phyloP scores from a whole-genome alignment of 2,888 invertebrate genomes.

The Phaonia tiefii region DNA sequence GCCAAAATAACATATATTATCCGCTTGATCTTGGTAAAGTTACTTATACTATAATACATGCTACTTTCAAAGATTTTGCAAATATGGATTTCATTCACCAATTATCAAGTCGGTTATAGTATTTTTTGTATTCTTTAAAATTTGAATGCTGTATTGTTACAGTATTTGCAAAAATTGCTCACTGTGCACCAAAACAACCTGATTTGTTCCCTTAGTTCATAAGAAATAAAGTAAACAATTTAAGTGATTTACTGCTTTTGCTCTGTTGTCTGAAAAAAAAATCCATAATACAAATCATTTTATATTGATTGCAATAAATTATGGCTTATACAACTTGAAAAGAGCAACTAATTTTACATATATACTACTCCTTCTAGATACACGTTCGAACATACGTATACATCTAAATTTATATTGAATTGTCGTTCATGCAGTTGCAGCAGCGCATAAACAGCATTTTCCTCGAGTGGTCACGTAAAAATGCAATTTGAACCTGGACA shows the following conservation, averaged over 20 bases:
- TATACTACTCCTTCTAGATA: neutral
- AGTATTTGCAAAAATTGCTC: no score
- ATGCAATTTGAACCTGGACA: constrained; percentile 60
- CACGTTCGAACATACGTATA: neutral
- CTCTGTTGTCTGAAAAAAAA: constrained; percentile 21
- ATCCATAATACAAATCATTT: constrained; percentile 46
- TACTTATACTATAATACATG: no score
- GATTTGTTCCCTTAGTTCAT: no score
- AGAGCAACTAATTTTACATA: neutral
- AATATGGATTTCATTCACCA: no score
- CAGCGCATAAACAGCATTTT: constrained; percentile 64
- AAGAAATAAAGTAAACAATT: constrained; percentile 20
- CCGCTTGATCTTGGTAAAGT: no score
- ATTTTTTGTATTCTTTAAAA: no score
- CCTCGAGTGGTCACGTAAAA: constrained; percentile 64
- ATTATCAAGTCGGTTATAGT: no score
- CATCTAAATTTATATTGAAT: constrained; percentile 26
- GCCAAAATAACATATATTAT: no score
- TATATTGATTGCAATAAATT: constrained; percentile 58
- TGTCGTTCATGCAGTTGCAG: constrained; percentile 40
- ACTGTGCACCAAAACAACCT: no score
- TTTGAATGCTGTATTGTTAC: no score
- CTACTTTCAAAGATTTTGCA: no score
- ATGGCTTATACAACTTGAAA: constrained; percentile 3
- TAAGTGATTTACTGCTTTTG: constrained; percentile 43